A percentile compares a stretch with the other conserved stretches of the same genome.
Conservation (phyloP, 2,797 vertebrate species). For the Sarcoramphus papa region DNA sequence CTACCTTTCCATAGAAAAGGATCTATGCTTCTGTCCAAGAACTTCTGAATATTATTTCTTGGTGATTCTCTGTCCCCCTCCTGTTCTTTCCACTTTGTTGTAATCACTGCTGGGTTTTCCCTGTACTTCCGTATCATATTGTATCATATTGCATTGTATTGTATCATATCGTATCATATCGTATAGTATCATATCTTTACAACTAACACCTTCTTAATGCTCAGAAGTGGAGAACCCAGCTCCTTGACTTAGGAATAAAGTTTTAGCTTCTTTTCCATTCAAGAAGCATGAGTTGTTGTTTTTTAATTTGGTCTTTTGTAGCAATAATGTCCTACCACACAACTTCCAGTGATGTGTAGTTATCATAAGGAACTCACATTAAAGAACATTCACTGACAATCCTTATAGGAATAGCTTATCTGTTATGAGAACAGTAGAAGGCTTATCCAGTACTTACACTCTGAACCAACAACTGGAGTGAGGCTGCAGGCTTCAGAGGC, state of each 20-base stretch:
- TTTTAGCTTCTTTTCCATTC: background rate
- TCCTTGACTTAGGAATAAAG: constrained; percentile 7
- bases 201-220: background rate
- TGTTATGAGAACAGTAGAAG: background rate
- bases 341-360: background rate
- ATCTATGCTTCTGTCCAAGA: background rate
- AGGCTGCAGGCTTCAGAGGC: background rate
- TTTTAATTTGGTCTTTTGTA: background rate
- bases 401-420: background rate
- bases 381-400: background rate
- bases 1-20: background rate
- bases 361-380: background rate
- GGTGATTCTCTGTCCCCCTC: background rate
- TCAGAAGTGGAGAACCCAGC: background rate
- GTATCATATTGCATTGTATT: too few species aligned
- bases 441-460: background rate
- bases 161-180: too few species aligned
- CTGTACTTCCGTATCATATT: background rate
- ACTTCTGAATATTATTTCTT: background rate
- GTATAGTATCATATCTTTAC: background rate
- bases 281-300: background rate
- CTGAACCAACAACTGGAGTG: background rate
- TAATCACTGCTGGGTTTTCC: background rate
- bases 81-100: background rate
- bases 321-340: background rate